Percentiles rank a stretch among this genome's conserved stretches.
Conservation (phyloP, 2,888 invertebrate genomes). For the Drosophila subsilvestris region DNA sequence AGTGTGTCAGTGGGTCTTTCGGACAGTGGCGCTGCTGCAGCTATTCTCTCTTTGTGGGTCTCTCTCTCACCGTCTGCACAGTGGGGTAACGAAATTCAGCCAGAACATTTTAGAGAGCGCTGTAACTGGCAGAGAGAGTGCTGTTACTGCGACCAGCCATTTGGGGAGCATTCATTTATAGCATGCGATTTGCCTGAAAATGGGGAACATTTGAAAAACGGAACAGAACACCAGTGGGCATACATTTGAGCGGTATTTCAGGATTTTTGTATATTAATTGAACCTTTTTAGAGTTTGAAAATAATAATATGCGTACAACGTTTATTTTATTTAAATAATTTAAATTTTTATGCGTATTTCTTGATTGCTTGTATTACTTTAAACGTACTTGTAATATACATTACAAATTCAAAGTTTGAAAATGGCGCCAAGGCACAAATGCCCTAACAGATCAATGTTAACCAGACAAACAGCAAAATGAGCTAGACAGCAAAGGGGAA, state of each 20-base stretch:
- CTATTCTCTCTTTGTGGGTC: constrained; percentile 17
- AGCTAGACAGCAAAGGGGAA: constrained; percentile 8
- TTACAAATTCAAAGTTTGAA: constrained; percentile 19
- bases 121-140: background rate
- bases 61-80: constrained; percentile 11
- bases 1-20: constrained; percentile 77
- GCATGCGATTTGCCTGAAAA: constrained; percentile 26
- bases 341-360: background rate
- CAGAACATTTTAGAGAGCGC: background rate
- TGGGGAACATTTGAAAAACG: constrained; percentile 15
- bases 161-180: constrained; percentile 16
- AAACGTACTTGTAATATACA: background rate
- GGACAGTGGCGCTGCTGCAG: constrained; percentile 15
- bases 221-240: constrained; percentile 15
- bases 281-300: background rate
- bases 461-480: background rate
- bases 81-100: constrained; percentile 41
- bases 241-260: constrained; percentile 1
- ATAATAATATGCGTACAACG: no score
- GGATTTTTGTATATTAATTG: background rate
- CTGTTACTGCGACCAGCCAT: constrained; percentile 19
- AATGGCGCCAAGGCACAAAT: constrained; percentile 16
- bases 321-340: no score
- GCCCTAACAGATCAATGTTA: constrained; percentile 1
- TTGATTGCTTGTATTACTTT: background rate